phyloP scores from a whole-genome alignment of 2,113 vertebrate species.

The Tringa solitaria region DNA sequence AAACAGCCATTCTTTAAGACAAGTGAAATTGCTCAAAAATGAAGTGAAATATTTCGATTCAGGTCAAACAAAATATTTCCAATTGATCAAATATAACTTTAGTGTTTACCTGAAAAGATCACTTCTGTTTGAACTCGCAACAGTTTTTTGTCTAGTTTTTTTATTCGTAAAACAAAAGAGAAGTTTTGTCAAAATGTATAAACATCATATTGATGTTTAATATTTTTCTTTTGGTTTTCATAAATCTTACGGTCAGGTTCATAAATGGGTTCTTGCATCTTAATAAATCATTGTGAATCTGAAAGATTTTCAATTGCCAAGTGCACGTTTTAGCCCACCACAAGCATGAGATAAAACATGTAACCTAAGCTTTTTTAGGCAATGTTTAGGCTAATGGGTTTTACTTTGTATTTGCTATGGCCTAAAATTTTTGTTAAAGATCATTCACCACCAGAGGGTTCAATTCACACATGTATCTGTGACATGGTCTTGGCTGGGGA shows the following conservation, averaged over 20 bases:
- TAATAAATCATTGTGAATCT: neutral
- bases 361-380: neutral
- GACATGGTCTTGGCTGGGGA: neutral
- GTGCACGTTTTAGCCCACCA: neutral
- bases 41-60: neutral
- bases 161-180: neutral
- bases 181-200: neutral
- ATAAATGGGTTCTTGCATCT: neutral
- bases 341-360: neutral
- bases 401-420: neutral
- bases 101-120: neutral
- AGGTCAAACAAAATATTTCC: neutral
- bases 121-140: neutral
- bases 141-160: neutral
- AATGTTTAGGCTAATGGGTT: neutral
- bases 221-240: neutral
- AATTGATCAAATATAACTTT: neutral
- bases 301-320: neutral
- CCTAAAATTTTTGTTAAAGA: neutral
- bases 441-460: conserved; percentile 43
- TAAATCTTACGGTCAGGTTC: neutral
- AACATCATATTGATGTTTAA: neutral
- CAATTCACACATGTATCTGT: neutral
- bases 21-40: neutral
- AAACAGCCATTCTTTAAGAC: neutral